These are phyloP conservation scores for Berghia stephanieae DNA, from an alignment of 1,140 invertebrate species.

Conservation along the genomic window DNA sequence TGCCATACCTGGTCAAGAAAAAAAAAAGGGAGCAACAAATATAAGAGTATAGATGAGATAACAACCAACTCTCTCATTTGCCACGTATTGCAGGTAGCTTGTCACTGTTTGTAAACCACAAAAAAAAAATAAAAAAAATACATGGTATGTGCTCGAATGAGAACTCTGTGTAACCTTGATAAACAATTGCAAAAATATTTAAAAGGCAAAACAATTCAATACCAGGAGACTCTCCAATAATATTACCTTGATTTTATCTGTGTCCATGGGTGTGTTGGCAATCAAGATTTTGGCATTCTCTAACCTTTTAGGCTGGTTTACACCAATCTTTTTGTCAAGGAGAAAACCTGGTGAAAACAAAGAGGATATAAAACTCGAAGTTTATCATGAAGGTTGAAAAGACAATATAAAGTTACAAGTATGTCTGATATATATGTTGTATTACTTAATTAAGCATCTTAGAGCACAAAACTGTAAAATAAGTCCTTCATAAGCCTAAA, in stretches of 20 bases:
- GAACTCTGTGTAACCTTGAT: background rate
- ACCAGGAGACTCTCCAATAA: background rate
- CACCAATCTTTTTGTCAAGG: slow-evolving; percentile 94
- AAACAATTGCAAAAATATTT: background rate
- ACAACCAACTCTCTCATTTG: too few species aligned
- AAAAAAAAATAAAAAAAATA: background rate
- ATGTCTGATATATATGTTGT: background rate
- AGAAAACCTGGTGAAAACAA: slow-evolving; percentile 78
- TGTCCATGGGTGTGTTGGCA: slow-evolving; percentile 99
- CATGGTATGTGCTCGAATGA: background rate
- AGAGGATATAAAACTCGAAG: background rate
- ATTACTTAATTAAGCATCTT: too few species aligned
- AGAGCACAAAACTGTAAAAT: too few species aligned
- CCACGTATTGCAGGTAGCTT: too few species aligned
- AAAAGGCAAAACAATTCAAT: background rate
- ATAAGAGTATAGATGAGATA: too few species aligned
- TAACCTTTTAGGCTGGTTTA: slow-evolving; percentile 87
- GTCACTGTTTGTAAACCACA: too few species aligned
- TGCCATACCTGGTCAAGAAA: too few species aligned
- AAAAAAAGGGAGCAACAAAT: too few species aligned
- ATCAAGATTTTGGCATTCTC: slow-evolving; percentile 97
- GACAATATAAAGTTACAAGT: background rate
- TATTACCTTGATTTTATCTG: slow-evolving; percentile 95
- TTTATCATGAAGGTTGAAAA: background rate
- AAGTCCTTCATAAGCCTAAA: too few species aligned